phyloP scores from a whole-genome alignment of 2,888 invertebrate genomes.

The Lepidocyrtinus sp. region DNA sequence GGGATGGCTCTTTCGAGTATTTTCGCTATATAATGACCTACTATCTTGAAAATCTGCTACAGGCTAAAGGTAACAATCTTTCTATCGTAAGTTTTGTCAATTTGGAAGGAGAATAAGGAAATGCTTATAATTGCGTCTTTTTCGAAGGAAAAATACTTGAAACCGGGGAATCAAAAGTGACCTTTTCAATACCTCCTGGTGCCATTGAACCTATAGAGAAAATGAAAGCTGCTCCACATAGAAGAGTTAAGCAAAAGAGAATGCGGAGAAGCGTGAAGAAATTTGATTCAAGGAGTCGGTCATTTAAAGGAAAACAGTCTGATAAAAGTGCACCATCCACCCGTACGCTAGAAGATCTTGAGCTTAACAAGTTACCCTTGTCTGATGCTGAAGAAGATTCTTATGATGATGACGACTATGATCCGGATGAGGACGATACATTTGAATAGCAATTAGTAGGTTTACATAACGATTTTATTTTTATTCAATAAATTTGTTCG shows the following conservation, averaged over 20 bases:
- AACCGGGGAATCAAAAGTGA: slow-evolving; percentile 37
- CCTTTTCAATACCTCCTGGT: slow-evolving; percentile 47
- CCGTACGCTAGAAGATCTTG: slow-evolving; percentile 33
- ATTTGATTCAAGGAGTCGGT: too few species aligned
- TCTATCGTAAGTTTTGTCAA: too few species aligned
- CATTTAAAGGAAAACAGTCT: slow-evolving; percentile 14
- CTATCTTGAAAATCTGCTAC: slow-evolving; percentile 63
- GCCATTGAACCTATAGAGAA: slow-evolving; percentile 52
- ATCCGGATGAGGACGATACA: slow-evolving; percentile 34
- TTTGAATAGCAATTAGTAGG: too few species aligned
- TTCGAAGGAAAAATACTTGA: slow-evolving; percentile 65
- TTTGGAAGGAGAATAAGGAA: too few species aligned
- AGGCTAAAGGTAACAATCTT: slow-evolving; percentile 63
- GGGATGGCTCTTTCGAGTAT: slow-evolving; percentile 66
- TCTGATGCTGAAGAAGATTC: slow-evolving; percentile 49
- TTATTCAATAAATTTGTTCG: neutral
- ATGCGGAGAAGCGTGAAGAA: slow-evolving; percentile 32
- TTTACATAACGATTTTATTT: neutral
- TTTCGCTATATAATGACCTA: slow-evolving; percentile 67
- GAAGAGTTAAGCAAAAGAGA: slow-evolving; percentile 30
- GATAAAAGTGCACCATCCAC: neutral
- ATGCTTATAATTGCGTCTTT: too few species aligned
- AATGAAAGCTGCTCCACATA: slow-evolving; percentile 39
- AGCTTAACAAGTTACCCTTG: slow-evolving; percentile 32
- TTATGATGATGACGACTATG: slow-evolving; percentile 38